Conservation (phyloP, 2,888 invertebrate species). For the Drosophila ustulata region DNA sequence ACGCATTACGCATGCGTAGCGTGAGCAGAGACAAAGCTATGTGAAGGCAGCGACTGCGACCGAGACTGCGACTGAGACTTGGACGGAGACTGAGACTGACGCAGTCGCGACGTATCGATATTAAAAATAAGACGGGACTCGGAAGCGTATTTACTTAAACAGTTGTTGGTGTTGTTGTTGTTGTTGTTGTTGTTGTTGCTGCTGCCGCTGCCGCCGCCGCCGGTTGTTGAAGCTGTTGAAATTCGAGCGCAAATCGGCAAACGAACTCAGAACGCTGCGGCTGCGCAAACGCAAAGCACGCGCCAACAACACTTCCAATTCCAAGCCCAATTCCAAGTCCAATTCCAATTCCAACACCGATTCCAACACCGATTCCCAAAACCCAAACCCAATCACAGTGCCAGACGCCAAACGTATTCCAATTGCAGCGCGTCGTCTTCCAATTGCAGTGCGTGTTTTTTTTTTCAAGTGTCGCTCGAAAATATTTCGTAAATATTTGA, state of each 20-base stretch:
- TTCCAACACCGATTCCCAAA: conserved; percentile 1
- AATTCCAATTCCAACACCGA: conserved; percentile 14
- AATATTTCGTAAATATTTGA: background rate
- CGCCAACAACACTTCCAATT: conserved; percentile 46
- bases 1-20: conserved; percentile 61
- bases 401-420: background rate
- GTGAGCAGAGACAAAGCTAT: conserved; percentile 8
- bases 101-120: conserved; percentile 57
- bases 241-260: conserved; percentile 72
- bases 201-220: conserved; percentile 22
- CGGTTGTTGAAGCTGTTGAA: conserved; percentile 63
- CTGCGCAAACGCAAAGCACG: conserved; percentile 82
- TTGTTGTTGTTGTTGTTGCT: conserved; percentile 26
- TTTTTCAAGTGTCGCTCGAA: background rate
- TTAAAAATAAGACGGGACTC: conserved; percentile 71
- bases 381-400: conserved; percentile 6
- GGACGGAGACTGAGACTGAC: conserved; percentile 16
- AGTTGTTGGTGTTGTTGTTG: conserved; percentile 29
- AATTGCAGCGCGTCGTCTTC: conserved; percentile 1
- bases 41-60: conserved; percentile 22
- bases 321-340: conserved; percentile 23
- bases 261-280: conserved; percentile 81
- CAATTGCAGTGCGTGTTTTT: conserved; percentile 9
- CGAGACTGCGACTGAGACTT: conserved; percentile 7
- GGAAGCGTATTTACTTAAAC: conserved; percentile 65